Base-by-base conservation (phyloP, 2,888 invertebrate species). In the Lasioglossum vierecki region DNA sequence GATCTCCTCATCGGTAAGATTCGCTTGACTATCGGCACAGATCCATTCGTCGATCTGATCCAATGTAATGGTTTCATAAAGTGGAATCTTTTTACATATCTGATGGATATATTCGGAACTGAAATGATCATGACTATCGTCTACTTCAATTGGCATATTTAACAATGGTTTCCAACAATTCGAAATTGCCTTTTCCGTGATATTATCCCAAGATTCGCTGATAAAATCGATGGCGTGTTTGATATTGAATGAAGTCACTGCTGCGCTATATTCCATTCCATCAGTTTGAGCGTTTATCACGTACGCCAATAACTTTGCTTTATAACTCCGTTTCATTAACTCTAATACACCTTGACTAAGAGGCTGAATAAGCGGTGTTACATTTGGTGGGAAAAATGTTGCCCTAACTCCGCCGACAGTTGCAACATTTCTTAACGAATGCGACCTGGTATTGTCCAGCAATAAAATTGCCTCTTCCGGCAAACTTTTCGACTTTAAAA, bases 191-290 rank as follows among this genome's bases (percentile, higher is more conserved):
- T 35, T 49, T 49, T 46, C 26, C 5, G 49, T 73, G 26, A 73
- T 46, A 9, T 49, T 46, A 22, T 73, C 30, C 73, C 73, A 73
- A 35, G 73, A 46, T 11, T 73, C 46, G 0, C 73, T 73, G n/a
- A 73, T 46, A 9, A 73, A 73, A 22, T 73, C 26, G 22, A 73
- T 49, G 30, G 73, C 73, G 30, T 73, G 46, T 39, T 68, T 68
- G 11, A 68, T 68, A 11, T 68, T 39, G n/a, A 68, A 68, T 11
- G 68, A 68, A 22, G 18, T 39, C 11, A 68, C 35, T 4, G 68
- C 68, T 11, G 13, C 68, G n/a, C 9, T 68, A 39, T 68, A 68
- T 22, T 68, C 68, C 35, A 39, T 35, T 39, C 68, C 68, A 11
- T 68, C 39, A 11, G 35, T 22, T 39, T 68, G 68, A 39, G 68